These are phyloP conservation scores for Oryzias sinensis DNA, from an alignment of 2,797 vertebrate genomes.

Conservation along the genomic window DNA sequence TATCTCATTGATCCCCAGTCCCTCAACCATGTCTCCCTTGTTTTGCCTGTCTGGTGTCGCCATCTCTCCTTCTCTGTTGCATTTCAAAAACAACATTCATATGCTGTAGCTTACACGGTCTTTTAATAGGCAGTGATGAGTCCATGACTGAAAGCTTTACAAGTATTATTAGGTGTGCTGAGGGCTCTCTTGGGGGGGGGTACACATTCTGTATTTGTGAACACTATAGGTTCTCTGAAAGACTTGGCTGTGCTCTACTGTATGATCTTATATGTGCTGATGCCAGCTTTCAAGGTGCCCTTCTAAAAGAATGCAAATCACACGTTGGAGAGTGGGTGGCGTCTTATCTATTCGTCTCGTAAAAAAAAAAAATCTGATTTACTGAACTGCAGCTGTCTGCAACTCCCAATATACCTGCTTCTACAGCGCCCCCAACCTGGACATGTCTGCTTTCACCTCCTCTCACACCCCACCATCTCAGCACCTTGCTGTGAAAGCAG, in stretches of 20 bases:
- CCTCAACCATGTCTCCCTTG: conserved; percentile 45
- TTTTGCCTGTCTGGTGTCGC: conserved; percentile 37
- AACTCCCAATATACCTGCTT: conserved; percentile 40
- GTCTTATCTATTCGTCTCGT: conserved; percentile 46
- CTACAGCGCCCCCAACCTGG: conserved; percentile 4
- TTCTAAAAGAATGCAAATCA: conserved; percentile 56
- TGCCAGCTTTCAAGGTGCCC: conserved; percentile 69
- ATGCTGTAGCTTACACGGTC: conserved; percentile 35
- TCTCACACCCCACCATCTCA: conserved; percentile 13
- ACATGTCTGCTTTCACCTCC: conserved; percentile 10
- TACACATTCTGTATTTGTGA: conserved; percentile 3
- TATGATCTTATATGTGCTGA: conserved; percentile 13
- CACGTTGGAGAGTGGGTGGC: conserved; percentile 17
- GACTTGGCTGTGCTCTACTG: conserved; percentile 20
- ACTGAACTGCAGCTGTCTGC: conserved; percentile 49
- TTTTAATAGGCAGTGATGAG: conserved; percentile 64
- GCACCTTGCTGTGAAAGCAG: conserved; percentile 41
- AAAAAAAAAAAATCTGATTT: conserved; percentile 51
- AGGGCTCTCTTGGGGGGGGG: conserved; percentile 10
- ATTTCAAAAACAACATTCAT: conserved; percentile 58
- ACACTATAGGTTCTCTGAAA: neutral
- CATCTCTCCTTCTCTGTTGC: conserved; percentile 26
- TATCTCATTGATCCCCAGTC: conserved; percentile 47
- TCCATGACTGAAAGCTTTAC: conserved; percentile 49
- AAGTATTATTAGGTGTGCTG: conserved; percentile 21